Evolutionary conservation across 2,888 invertebrate species (phyloP).

Genomic region (Leptinotarsa juncta): DNA sequence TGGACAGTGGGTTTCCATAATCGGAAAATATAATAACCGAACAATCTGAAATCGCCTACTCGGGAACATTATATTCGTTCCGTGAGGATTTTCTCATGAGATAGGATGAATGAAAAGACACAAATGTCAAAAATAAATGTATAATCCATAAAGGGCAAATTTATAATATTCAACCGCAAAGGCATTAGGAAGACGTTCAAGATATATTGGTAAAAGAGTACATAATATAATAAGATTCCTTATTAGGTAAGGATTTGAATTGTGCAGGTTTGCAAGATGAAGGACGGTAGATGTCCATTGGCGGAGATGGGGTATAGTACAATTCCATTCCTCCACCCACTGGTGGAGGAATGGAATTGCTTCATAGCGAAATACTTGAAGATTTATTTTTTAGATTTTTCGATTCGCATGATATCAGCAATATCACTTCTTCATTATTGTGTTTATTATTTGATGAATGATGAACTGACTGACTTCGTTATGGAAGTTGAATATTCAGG

Average conservation of each 20-base stretch:
- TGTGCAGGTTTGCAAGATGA: constrained; percentile 29
- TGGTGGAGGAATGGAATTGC: neutral
- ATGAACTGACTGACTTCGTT: no score
- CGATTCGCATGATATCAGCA: no score
- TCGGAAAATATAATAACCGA: constrained; percentile 11
- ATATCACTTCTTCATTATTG: no score
- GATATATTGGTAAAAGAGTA: constrained; percentile 44
- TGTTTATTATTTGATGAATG: no score
- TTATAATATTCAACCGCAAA: constrained; percentile 43
- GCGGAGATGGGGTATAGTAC: no score
- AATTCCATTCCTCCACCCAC: no score
- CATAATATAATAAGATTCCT: constrained; percentile 46
- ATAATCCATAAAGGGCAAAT: constrained; percentile 31
- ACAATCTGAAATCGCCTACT: neutral
- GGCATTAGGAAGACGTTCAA: constrained; percentile 41
- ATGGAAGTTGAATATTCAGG: no score
- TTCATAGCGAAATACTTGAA: no score
- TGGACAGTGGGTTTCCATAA: constrained; percentile 6
- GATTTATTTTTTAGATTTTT: no score
- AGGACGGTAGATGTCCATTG: neutral
- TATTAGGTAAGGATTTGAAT: constrained; percentile 45
- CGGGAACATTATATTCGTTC: neutral
- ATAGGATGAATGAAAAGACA: constrained; percentile 4
- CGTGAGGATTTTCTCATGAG: constrained; percentile 13
- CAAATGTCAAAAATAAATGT: constrained; percentile 17